phyloP scores from a whole-genome alignment of 2,888 invertebrate species.

The Glaucopsyche alexis region DNA sequence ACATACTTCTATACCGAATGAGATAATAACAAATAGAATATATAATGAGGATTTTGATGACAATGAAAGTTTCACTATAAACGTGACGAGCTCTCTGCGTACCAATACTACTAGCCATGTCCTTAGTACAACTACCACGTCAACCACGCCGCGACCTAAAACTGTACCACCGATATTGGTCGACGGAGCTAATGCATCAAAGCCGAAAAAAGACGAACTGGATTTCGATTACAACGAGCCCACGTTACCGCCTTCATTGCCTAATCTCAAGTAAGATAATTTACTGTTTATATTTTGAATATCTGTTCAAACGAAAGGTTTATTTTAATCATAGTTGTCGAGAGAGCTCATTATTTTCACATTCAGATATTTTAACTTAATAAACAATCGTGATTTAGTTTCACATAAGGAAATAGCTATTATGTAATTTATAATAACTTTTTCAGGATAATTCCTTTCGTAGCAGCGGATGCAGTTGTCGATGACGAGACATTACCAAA shows the following conservation, averaged over 20 bases:
- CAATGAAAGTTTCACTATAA: conserved; percentile 77
- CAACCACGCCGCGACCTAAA: conserved; percentile 49
- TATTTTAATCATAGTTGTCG: too few species aligned
- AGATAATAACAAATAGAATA: conserved; percentile 66
- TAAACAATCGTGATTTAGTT: too few species aligned
- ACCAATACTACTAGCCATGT: conserved; percentile 63
- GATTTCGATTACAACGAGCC: conserved; percentile 86
- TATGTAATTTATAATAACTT: not conserved
- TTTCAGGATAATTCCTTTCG: conserved; percentile 91
- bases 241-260: conserved; percentile 89
- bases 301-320: not conserved
- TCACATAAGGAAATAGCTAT: too few species aligned
- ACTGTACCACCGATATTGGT: conserved; percentile 57
- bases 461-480: conserved; percentile 90
- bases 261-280: conserved; percentile 84
- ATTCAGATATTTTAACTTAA: too few species aligned
- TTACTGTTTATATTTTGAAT: not conserved
- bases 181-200: conserved; percentile 71
- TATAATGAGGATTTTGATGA: conserved; percentile 63
- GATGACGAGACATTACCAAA: conserved; percentile 72
- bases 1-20: conserved; percentile 60
- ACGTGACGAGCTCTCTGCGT: conserved; percentile 77
- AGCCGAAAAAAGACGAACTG: conserved; percentile 81
- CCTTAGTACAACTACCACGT: conserved; percentile 42
- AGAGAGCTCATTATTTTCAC: too few species aligned